Percentiles rank a stretch among this genome's conserved stretches.
These are phyloP conservation scores for Atta cephalotes DNA, from an alignment of 1,140 invertebrate genomes.

Conservation along the genomic window DNA sequence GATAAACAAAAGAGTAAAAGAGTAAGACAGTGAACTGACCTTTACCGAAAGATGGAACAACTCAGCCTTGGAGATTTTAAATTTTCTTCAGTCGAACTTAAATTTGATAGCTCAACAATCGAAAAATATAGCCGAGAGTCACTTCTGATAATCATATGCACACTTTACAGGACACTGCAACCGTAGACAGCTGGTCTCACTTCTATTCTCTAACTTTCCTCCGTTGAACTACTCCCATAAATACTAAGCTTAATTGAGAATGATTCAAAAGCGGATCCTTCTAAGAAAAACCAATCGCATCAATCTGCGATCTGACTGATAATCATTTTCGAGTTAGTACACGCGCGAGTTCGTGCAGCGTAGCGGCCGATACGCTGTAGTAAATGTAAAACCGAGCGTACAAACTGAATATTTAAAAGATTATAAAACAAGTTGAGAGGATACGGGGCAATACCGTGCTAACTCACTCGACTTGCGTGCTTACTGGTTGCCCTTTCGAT, in stretches of 20 bases:
- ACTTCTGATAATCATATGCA: background rate
- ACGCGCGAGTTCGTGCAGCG: constrained; percentile 37
- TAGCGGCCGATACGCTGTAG: constrained; percentile 50
- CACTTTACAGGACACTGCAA: background rate
- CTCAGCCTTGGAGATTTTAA: background rate
- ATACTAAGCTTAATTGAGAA: background rate
- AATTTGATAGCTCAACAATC: background rate
- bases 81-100: background rate
- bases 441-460: constrained; percentile 18
- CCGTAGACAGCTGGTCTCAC: background rate
- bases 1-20: too few species aligned
- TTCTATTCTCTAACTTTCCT: background rate
- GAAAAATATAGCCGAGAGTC: background rate
- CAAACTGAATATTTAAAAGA: constrained; percentile 69
- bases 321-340: constrained; percentile 48
- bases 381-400: constrained; percentile 68
- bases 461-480: constrained; percentile 13
- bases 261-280: background rate
- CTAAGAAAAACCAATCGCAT: constrained; percentile 6
- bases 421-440: constrained; percentile 38
- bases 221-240: background rate
- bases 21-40: too few species aligned
- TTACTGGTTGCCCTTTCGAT: constrained; percentile 38
- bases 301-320: constrained; percentile 20
- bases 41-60: too few species aligned